These are phyloP conservation scores for Aphidius gifuensis DNA, from an alignment of 1,140 invertebrate genomes.

Conservation along the genomic window DNA sequence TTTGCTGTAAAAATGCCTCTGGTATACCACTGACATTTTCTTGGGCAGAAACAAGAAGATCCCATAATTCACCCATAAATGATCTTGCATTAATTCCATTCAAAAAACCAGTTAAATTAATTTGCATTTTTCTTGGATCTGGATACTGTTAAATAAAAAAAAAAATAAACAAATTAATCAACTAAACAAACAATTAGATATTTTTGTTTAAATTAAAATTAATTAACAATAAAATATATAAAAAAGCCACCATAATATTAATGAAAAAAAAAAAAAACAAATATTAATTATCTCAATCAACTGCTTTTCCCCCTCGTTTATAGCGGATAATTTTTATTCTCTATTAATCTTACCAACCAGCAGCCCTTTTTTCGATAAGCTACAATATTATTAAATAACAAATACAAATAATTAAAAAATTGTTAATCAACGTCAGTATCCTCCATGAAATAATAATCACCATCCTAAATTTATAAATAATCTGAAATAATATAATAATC, in stretches of 20 bases:
- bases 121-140: slow-evolving; percentile 98
- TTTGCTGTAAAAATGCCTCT: slow-evolving; percentile 86
- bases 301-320: slow-evolving; percentile 57
- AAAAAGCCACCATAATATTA: neutral
- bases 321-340: slow-evolving; percentile 43
- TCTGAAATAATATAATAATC: no score
- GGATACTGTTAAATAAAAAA: slow-evolving; percentile 68
- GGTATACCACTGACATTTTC: slow-evolving; percentile 93
- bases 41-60: slow-evolving; percentile 90
- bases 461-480: no score
- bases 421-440: no score
- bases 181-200: neutral
- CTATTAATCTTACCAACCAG: slow-evolving; percentile 38
- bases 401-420: no score
- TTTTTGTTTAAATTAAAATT: neutral
- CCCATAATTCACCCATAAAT: slow-evolving; percentile 97
- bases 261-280: slow-evolving; percentile 12
- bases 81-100: slow-evolving; percentile 96
- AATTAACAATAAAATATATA: neutral
- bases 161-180: neutral
- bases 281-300: slow-evolving; percentile 34
- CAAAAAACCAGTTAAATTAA: slow-evolving; percentile 97
- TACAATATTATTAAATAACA: no score
- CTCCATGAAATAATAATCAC: no score
- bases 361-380: no score